A percentile compares a stretch with the other conserved stretches of the same genome.
phyloP scores from a whole-genome alignment of 2,888 invertebrate genomes.

The Isoperla grammatica region DNA sequence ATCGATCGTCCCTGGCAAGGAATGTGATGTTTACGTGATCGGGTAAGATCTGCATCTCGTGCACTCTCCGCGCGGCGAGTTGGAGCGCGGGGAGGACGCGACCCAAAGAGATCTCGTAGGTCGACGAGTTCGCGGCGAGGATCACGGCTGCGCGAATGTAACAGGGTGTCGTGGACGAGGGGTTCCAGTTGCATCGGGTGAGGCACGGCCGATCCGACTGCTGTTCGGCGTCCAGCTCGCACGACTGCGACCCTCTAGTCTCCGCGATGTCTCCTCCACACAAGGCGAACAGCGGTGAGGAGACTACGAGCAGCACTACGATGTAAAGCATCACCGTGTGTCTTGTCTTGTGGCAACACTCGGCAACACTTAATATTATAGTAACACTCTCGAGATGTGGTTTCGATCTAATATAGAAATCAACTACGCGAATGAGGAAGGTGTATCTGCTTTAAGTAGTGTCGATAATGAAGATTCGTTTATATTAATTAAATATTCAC shows the following conservation, averaged over 20 bases:
- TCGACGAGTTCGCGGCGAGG: slow-evolving; percentile 52
- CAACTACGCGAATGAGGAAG: no score
- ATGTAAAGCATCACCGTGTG: no score
- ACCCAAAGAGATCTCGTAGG: slow-evolving; percentile 1
- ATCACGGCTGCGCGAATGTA: slow-evolving; percentile 60
- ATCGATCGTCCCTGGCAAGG: slow-evolving; percentile 62
- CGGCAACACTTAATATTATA: no score
- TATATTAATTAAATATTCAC: no score
- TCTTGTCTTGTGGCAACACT: no score
- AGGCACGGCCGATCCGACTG: not conserved
- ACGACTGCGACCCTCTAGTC: not conserved
- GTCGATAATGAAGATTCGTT: no score
- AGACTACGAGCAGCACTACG: no score
- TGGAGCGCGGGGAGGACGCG: slow-evolving; percentile 54
- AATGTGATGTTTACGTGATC: slow-evolving; percentile 55
- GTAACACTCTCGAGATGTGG: no score
- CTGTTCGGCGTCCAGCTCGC: slow-evolving; percentile 1
- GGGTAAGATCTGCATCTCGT: slow-evolving; percentile 51
- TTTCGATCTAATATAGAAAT: no score
- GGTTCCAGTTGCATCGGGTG: not conserved
- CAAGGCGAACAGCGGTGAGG: no score
- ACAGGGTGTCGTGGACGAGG: slow-evolving; percentile 41
- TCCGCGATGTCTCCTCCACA: no score
- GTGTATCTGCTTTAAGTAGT: no score
- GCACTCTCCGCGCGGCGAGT: slow-evolving; percentile 54